Conservation (phyloP, 2,113 vertebrate species). For the Clinocottus analis region DNA sequence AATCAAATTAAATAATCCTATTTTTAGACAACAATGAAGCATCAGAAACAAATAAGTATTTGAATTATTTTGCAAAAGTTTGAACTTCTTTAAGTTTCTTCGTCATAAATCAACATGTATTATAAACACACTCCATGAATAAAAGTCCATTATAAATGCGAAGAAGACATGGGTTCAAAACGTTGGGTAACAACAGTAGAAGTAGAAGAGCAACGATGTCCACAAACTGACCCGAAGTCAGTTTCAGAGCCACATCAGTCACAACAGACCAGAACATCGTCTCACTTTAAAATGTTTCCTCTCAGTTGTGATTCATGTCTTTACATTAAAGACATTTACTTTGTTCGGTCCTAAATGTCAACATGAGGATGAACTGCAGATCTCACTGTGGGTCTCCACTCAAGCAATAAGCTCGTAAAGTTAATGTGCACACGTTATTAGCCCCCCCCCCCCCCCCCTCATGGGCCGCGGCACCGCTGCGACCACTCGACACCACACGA, state of each 20-base stretch:
- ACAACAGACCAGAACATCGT: background rate
- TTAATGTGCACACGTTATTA: background rate
- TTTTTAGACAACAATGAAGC: background rate
- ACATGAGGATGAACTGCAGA: background rate
- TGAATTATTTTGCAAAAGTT: background rate
- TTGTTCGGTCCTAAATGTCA: background rate
- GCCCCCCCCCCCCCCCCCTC: too few species aligned
- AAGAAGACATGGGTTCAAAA: background rate
- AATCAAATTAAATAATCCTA: background rate
- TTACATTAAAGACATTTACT: background rate
- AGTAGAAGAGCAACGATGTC: background rate
- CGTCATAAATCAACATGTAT: background rate
- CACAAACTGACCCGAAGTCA: background rate
- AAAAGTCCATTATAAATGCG: background rate
- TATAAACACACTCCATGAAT: background rate
- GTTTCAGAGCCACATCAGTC: background rate
- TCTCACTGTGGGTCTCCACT: background rate
- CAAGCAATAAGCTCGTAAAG: background rate
- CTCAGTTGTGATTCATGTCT: background rate
- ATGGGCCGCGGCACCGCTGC: background rate
- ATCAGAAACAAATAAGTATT: background rate
- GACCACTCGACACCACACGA: constrained; percentile 40
- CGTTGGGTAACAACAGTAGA: background rate
- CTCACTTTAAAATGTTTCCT: background rate
- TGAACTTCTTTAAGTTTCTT: background rate